These are phyloP conservation scores for Anser brachyrhynchus DNA, from an alignment of 2,113 vertebrate genomes.

Conservation along the genomic window DNA sequence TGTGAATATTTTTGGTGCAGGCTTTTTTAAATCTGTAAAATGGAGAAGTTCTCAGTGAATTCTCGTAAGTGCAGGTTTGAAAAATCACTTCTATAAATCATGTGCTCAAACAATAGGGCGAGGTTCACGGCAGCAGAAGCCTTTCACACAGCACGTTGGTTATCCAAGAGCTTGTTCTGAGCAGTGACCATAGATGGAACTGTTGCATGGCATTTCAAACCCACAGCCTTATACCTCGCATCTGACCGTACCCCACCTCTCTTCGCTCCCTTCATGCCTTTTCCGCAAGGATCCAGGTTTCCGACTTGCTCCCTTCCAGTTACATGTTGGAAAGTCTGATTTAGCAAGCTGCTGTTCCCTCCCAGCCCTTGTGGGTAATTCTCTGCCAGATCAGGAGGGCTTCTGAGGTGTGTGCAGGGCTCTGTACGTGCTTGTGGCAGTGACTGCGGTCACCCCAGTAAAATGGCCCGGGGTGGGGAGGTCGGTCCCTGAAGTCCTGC, in stretches of 20 bases:
- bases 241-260: not conserved
- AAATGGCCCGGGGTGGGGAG: rapidly evolving
- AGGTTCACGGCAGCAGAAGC: not conserved
- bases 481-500: not conserved
- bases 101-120: not conserved
- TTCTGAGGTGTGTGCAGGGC: rapidly evolving
- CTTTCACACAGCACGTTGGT: not conserved
- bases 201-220: conserved; percentile 36
- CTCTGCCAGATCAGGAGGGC: not conserved
- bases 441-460: not conserved
- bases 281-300: not conserved
- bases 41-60: conserved; percentile 71
- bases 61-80: conserved; percentile 58
- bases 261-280: conserved; percentile 1
- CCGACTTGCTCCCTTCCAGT: not conserved
- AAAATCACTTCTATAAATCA: not conserved
- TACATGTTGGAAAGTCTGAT: not conserved
- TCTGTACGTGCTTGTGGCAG: not conserved
- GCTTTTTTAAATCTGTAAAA: conserved; percentile 76
- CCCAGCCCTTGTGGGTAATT: rapidly evolving
- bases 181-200: not conserved
- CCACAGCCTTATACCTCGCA: conserved; percentile 6
- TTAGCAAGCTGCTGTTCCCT: not conserved
- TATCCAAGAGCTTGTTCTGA: conserved; percentile 20
- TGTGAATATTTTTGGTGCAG: conserved; percentile 83